Base-by-base conservation (phyloP, 2,113 vertebrate species). In the Shinisaurus crocodilurus region DNA sequence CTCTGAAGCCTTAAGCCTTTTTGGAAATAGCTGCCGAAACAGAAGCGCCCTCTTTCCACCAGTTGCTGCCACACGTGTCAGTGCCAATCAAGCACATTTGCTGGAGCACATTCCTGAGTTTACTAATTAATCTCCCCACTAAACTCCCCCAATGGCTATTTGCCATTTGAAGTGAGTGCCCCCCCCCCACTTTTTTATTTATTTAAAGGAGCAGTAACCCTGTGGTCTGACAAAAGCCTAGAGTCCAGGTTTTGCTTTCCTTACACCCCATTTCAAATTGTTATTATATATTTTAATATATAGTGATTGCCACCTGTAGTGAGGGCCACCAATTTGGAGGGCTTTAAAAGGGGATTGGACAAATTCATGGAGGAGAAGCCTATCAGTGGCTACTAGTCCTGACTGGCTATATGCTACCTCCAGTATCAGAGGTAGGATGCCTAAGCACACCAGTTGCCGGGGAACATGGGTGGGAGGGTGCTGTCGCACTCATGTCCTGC, bases 41-140 rank as follows among this genome's bases (percentile, higher is more conserved):
- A 91, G 93, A 93, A 96, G 94, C 89, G 91, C 89, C 69, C 81
- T 91, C 94, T 79, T 95, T 94, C 93, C 95, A 95, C 93, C 98
- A 97, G 97, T 97, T 98, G 98, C 96, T 97, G 92, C 95, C 94
- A 96, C 98, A 99, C 96, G 95, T 98, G 98, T 96, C 97, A 91
- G 93, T 98, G 98, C 98, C 98, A 98, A 97, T 99, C 99, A 98
- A 96, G 85, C 95, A 90, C 96, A 96, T 96, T 96, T 97, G 96
- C 95, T 95, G 92, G 93, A 95, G 93, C 63, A 88, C 95, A 97
- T 97, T 97, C 96, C 97, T 87, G 93, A 96, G 93, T 97, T 96
- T 97, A 96, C 96, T 96, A 97, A 97, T 96, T 97, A 96, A 97
- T 97, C 96, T 97, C 95, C 92, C 90, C 94, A 95, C 94, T 94